Percentiles rank a stretch among this genome's conserved stretches.
Conservation (phyloP, 2,797 vertebrate genomes). For the Threskiornis aethiopicus region DNA sequence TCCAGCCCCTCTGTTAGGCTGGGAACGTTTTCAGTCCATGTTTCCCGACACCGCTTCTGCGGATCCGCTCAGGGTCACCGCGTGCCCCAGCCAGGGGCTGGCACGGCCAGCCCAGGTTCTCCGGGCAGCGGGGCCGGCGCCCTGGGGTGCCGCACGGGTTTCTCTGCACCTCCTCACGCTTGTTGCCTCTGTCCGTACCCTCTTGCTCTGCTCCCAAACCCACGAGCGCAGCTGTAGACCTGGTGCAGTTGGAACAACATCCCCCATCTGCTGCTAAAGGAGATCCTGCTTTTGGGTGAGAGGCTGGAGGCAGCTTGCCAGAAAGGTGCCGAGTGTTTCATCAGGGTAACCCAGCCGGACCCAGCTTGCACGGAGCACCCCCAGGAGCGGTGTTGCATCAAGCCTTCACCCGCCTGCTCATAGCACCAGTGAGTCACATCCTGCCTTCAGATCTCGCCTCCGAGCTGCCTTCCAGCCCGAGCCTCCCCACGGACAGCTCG, state of each 20-base stretch:
- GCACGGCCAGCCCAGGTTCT: not conserved
- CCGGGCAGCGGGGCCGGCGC: accelerated
- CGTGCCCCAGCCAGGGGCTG: not conserved
- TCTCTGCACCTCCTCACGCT: not conserved
- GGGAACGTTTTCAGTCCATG: not conserved
- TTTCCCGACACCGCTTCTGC: not conserved
- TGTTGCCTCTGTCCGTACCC: not conserved
- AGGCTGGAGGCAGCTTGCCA: not conserved
- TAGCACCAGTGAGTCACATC: constrained; percentile 8
- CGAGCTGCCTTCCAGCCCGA: not conserved
- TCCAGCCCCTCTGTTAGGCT: not conserved
- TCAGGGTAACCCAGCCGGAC: not conserved
- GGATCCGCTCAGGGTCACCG: not conserved
- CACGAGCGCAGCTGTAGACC: accelerated
- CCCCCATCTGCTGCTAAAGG: not conserved
- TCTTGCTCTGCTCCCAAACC: not conserved
- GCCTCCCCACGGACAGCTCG: not conserved
- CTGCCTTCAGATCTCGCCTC: not conserved
- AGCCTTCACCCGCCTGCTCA: not conserved
- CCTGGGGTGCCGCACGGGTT: accelerated
- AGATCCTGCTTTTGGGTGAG: not conserved
- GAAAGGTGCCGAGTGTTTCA: not conserved
- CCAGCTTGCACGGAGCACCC: not conserved
- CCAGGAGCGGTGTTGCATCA: not conserved
- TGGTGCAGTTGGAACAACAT: accelerated